phyloP scores from a whole-genome alignment of 1,140 invertebrate genomes.

The Ips nitidus region DNA sequence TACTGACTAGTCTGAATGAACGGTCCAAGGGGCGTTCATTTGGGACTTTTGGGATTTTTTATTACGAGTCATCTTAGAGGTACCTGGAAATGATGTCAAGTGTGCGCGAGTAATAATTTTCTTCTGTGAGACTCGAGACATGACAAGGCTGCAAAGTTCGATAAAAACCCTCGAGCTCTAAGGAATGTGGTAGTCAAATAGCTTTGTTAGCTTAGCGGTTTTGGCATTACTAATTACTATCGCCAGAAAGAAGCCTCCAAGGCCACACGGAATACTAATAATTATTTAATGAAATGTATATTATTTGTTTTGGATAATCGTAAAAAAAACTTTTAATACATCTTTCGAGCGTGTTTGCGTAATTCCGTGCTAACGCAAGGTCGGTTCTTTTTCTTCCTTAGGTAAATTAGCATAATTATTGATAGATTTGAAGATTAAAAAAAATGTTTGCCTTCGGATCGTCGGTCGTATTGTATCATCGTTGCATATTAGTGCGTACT shows the following conservation, averaged over 20 bases:
- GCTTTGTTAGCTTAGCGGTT: conserved; percentile 3
- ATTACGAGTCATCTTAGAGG: too few species aligned
- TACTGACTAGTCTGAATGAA: too few species aligned
- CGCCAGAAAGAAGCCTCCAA: not conserved
- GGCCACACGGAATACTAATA: not conserved
- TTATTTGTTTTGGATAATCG: conserved; percentile 12
- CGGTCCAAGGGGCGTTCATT: too few species aligned
- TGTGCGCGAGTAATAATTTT: too few species aligned
- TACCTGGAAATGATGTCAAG: too few species aligned
- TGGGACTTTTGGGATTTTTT: too few species aligned
- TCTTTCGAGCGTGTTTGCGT: conserved; percentile 6
- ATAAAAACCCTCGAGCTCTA: not conserved
- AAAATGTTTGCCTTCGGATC: not conserved
- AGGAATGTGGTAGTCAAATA: conserved; percentile 9
- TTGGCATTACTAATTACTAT: conserved; percentile 6
- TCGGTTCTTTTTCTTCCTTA: conserved; percentile 5
- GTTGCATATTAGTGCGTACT: too few species aligned
- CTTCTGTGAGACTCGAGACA: too few species aligned
- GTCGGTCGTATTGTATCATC: not conserved
- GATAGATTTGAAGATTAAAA: not conserved
- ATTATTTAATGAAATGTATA: conserved; percentile 13
- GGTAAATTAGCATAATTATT: conserved; percentile 9
- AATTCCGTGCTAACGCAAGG: not conserved
- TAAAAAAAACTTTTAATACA: conserved; percentile 3
- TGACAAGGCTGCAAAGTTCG: too few species aligned